Evolutionary conservation across 2,113 vertebrate species (phyloP).

Genomic region (Mus pahari): DNA sequence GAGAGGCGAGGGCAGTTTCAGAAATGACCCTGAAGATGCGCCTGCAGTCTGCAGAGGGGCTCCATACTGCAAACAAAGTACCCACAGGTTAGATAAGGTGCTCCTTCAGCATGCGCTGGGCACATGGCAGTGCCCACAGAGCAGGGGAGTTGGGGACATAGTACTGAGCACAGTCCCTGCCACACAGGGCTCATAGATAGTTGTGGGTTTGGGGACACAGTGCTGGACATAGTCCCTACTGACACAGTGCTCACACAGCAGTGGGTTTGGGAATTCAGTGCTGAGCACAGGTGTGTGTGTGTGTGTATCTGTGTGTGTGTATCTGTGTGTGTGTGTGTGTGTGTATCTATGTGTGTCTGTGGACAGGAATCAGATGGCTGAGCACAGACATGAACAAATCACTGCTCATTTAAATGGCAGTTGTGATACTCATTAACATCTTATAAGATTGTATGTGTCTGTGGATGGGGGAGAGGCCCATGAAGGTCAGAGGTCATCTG

Average conservation of each 20-base stretch:
- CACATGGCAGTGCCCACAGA: neutral
- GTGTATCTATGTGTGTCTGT: neutral
- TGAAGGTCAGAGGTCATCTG: neutral
- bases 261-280: neutral
- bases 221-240: neutral
- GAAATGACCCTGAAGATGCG: conserved; percentile 79
- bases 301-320: too few relatives aligned
- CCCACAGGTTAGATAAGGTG: neutral
- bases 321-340: neutral
- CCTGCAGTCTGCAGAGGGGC: conserved; percentile 85
- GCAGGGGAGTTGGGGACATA: neutral
- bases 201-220: neutral
- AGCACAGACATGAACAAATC: neutral
- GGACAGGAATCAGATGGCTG: neutral
- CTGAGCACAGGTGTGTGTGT: neutral
- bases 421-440: neutral
- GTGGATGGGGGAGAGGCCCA: neutral
- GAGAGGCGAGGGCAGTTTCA: conserved; percentile 90
- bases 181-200: neutral
- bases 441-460: neutral
- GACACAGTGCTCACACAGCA: neutral
- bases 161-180: neutral
- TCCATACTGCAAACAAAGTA: conserved; percentile 89
- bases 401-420: neutral
- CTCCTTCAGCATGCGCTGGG: neutral